A percentile compares a stretch with the other conserved stretches of the same genome.
These are phyloP conservation scores for Lepeophtheirus salmonis DNA, from an alignment of 1,140 invertebrate genomes.

Conservation along the genomic window DNA sequence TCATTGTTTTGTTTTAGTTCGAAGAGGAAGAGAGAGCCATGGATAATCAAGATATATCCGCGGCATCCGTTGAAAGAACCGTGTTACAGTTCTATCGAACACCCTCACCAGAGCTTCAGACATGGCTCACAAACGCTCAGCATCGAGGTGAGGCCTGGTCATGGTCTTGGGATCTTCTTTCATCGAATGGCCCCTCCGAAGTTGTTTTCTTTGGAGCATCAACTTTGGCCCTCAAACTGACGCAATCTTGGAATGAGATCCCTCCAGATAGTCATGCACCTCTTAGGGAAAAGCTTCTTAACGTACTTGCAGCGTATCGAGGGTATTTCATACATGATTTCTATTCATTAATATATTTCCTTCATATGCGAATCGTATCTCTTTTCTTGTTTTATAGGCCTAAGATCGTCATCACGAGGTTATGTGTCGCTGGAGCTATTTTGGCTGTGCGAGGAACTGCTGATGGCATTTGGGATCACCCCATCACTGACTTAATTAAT, in stretches of 20 bases:
- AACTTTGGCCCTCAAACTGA: conserved; percentile 64
- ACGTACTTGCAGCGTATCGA: neutral
- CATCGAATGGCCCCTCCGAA: conserved; percentile 53
- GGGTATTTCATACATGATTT: neutral
- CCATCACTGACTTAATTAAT: conserved; percentile 8
- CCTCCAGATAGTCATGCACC: conserved; percentile 39
- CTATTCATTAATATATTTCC: conserved; percentile 38
- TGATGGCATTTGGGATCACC: conserved; percentile 2
- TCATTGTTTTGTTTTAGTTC: neutral
- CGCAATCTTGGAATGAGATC: conserved; percentile 64
- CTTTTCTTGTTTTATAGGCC: conserved; percentile 51
- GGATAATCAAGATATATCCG: conserved; percentile 22
- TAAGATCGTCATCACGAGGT: conserved; percentile 58
- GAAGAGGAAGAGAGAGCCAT: neutral
- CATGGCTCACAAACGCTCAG: conserved; percentile 57
- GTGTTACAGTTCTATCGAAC: conserved; percentile 33
- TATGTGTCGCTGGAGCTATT: conserved; percentile 55
- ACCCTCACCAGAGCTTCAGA: conserved; percentile 37
- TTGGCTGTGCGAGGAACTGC: conserved; percentile 7
- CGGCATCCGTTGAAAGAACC: conserved; percentile 25
- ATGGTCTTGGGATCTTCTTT: conserved; percentile 65
- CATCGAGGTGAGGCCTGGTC: conserved; percentile 63
- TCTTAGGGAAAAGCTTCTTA: conserved; percentile 29
- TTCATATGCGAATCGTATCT: conserved; percentile 51
- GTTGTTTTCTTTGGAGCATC: conserved; percentile 81